A percentile compares a stretch with the other conserved stretches of the same genome.
phyloP scores from a whole-genome alignment of 2,888 invertebrate genomes.

The Nemurella pictetii region DNA sequence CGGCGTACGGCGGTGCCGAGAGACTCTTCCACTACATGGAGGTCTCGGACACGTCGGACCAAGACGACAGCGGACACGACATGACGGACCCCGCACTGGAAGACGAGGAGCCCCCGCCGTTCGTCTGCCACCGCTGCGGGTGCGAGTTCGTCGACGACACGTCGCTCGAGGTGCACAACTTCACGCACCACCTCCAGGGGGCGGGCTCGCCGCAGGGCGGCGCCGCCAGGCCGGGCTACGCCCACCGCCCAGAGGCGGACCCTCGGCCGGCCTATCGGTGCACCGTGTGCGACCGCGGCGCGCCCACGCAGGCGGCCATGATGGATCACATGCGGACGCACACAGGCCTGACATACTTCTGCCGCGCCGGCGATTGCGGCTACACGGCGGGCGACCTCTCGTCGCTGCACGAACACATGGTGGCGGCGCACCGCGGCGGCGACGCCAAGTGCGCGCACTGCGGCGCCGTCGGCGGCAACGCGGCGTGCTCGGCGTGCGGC shows the following conservation, averaged over 20 bases:
- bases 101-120: slow-evolving; percentile 53
- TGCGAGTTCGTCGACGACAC: slow-evolving; percentile 59
- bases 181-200: slow-evolving; percentile 50
- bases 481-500: slow-evolving; percentile 22
- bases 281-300: slow-evolving; percentile 54
- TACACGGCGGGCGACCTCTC: slow-evolving; percentile 41
- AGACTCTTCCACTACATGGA: slow-evolving; percentile 73
- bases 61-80: slow-evolving; percentile 50
- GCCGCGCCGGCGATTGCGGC: slow-evolving; percentile 47
- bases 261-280: slow-evolving; percentile 50
- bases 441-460: slow-evolving; percentile 47
- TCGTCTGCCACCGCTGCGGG: slow-evolving; percentile 58
- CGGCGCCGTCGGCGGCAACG: slow-evolving; percentile 41
- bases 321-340: slow-evolving; percentile 57
- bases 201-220: slow-evolving; percentile 22
- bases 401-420: slow-evolving; percentile 38
- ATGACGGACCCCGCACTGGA: slow-evolving; percentile 38
- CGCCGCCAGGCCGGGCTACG: slow-evolving; percentile 38
- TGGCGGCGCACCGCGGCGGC: background rate
- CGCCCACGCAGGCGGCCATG: slow-evolving; percentile 54
- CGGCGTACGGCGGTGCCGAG: slow-evolving; percentile 63
- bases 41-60: slow-evolving; percentile 71
- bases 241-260: too few relatives aligned
- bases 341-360: slow-evolving; percentile 50
- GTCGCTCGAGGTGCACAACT: slow-evolving; percentile 56